Base-by-base conservation (phyloP, 2,888 invertebrate species). In the Mongoloraphidia duomilia region DNA sequence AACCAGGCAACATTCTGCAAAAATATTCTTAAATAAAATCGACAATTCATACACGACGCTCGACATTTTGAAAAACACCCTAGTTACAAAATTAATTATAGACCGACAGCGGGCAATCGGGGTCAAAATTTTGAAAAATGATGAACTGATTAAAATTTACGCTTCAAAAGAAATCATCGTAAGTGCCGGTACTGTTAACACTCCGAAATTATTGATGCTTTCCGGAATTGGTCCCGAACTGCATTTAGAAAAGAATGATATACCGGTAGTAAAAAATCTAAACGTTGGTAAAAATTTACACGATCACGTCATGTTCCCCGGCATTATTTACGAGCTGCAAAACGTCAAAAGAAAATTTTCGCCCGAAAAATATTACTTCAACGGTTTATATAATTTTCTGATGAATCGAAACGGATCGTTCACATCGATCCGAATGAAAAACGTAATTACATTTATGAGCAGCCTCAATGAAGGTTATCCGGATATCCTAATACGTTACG, bases 151-250 rank as follows among this genome's bases (percentile, higher is more conserved):
- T 33, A 56, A 54, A 1, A 63, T 68, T 6, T 56, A 58, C 14
- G 75, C 74, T 3, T 65, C 68, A 38, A 74, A 72, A 54, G 76
- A 75, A 54, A 66, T 81, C 1, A 76, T 80, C 49, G 58, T 80
- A 26, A 68, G 75, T n/a, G 76, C 73, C 3, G 81, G 82, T 2
- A 70, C 80, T 3, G 73, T 82, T 55, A 81, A 80, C 60, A 72
- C 77, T 14, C 76, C 79, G 0, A 77, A 80, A 57, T 59, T 80
- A 11, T 62, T 80, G 14, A 72, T 77, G 74, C 58, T 79, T 37
- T 77, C 76, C 8, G 79, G 79, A 2, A 63, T 76, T 2, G 70
- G 70, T 5, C 71, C 68, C 1, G 58, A 55, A 34, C 58, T 63
- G 8, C 67, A 69, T 50, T 60, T 71, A 5, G 50, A 61, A 36